Evolutionary conservation across 2,888 invertebrate genomes (phyloP).

Genomic region (Megalurothrips usitatus): DNA sequence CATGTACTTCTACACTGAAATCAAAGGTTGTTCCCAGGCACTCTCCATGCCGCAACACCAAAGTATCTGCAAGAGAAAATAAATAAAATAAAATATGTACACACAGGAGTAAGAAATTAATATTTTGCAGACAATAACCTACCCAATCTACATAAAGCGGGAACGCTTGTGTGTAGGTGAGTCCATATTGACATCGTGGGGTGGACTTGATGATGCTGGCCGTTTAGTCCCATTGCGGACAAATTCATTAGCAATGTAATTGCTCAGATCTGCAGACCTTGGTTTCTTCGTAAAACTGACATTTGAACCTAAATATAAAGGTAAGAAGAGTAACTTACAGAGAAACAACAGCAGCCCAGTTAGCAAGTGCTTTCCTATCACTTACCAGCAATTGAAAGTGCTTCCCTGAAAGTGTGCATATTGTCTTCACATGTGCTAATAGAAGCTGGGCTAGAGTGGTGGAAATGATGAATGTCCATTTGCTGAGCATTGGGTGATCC

Average conservation of each 20-base stretch:
- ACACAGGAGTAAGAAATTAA: neutral
- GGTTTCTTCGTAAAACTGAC: constrained; percentile 50
- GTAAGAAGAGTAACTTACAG: neutral
- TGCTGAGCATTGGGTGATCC: constrained; percentile 36
- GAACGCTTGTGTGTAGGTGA: constrained; percentile 71
- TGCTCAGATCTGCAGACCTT: constrained; percentile 58
- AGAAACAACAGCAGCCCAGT: too few relatives aligned
- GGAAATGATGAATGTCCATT: constrained; percentile 15
- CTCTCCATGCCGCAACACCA: neutral
- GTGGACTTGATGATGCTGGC: constrained; percentile 54
- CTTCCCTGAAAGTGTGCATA: constrained; percentile 69
- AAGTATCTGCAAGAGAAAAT: neutral
- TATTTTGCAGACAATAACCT: neutral
- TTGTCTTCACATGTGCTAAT: constrained; percentile 53
- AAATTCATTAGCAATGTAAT: constrained; percentile 68
- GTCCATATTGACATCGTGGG: constrained; percentile 70
- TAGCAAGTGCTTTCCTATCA: neutral
- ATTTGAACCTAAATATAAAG: constrained; percentile 39
- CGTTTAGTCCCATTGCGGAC: constrained; percentile 60
- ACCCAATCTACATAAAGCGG: constrained; percentile 57
- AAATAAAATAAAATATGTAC: neutral
- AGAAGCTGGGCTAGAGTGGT: neutral
- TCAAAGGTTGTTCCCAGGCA: neutral
- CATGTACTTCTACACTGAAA: neutral
- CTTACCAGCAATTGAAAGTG: constrained; percentile 59